phyloP scores from a whole-genome alignment of 2,888 invertebrate species.

The Pristionchus mayeri region DNA sequence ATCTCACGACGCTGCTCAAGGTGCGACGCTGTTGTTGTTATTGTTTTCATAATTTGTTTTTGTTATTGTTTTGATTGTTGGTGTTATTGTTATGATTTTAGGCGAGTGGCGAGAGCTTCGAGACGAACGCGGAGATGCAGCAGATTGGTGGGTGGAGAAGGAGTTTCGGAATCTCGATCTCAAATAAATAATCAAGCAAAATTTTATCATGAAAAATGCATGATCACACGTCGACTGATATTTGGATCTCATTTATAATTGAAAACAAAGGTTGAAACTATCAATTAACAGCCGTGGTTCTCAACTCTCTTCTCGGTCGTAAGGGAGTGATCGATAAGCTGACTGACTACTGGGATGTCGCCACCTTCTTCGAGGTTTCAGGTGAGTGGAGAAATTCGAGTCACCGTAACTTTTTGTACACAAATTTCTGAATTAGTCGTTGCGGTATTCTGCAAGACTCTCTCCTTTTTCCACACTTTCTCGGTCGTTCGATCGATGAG shows the following conservation, averaged over 20 bases:
- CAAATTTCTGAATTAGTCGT: too few species aligned
- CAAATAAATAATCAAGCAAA: too few species aligned
- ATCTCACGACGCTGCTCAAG: conserved; percentile 90
- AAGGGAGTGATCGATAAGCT: conserved; percentile 94
- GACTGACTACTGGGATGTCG: conserved; percentile 98
- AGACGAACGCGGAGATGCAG: conserved; percentile 79
- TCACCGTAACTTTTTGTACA: too few species aligned
- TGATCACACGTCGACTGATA: too few species aligned
- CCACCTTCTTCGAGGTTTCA: conserved; percentile 80
- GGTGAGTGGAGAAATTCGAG: background rate
- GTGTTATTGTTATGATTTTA: background rate
- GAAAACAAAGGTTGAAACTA: background rate
- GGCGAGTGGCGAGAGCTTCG: conserved; percentile 95
- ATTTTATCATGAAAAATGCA: too few species aligned
- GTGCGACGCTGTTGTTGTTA: background rate
- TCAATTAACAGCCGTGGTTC: conserved; percentile 84
- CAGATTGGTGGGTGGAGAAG: conserved; percentile 82
- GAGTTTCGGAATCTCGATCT: too few species aligned
- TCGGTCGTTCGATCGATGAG: background rate
- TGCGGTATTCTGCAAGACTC: too few species aligned
- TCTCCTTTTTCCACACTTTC: too few species aligned
- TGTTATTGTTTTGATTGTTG: conserved; percentile 79
- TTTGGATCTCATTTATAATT: background rate
- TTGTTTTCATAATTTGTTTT: background rate
- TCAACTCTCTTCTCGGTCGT: conserved; percentile 96